Evolutionary conservation across 2,888 invertebrate genomes (phyloP).

Genomic region (Eupithecia abbreviata): DNA sequence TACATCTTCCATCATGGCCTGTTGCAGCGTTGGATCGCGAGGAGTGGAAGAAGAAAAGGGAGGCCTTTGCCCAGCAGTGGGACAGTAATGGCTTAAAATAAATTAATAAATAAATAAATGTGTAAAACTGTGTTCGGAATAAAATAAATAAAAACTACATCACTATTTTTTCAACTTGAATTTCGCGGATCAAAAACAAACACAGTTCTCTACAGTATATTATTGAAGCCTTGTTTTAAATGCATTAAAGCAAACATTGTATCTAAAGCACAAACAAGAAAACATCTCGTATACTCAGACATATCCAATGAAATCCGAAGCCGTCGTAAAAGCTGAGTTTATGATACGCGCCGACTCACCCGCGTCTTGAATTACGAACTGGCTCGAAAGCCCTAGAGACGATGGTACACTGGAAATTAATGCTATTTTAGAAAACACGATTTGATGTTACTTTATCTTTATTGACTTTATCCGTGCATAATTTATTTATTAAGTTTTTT

Average conservation of each 20-base stretch:
- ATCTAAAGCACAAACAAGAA: constrained; percentile 2
- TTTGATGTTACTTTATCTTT: background rate
- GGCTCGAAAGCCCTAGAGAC: background rate
- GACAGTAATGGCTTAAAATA: no score
- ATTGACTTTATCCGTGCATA: background rate
- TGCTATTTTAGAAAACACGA: background rate
- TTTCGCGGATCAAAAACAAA: background rate
- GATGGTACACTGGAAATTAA: background rate
- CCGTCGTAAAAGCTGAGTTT: constrained; percentile 9
- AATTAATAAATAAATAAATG: no score
- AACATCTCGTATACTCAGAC: background rate
- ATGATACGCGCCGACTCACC: constrained; percentile 2
- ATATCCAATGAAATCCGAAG: constrained; percentile 8
- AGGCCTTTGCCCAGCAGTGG: no score
- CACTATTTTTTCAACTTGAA: background rate
- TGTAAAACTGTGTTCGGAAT: background rate
- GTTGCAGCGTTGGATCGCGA: no score
- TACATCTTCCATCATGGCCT: no score
- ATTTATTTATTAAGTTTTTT: no score
- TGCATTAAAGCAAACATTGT: background rate
- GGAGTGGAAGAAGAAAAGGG: no score
- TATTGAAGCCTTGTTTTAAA: background rate
- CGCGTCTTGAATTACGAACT: constrained; percentile 5
- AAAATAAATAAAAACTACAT: background rate
- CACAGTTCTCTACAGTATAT: background rate